Conservation (phyloP, 2,113 vertebrate species). For the Peucedramus taeniatus region DNA sequence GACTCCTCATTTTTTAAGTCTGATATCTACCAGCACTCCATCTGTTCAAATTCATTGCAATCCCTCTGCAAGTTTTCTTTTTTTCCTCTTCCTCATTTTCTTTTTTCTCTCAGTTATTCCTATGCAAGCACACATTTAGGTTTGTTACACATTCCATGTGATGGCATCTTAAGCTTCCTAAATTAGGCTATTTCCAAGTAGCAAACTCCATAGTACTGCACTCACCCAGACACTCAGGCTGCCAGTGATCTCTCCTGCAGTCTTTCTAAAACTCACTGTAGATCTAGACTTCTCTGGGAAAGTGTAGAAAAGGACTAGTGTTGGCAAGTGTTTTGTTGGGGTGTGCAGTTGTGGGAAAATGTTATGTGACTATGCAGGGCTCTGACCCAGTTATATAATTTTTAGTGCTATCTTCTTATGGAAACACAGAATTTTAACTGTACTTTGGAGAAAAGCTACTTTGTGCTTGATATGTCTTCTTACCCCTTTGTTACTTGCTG, state of each 20-base stretch:
- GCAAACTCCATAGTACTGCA: neutral
- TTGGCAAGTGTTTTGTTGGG: neutral
- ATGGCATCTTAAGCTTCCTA: neutral
- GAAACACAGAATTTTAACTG: neutral
- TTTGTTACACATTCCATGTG: neutral
- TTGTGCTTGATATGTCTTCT: neutral
- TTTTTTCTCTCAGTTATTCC: neutral
- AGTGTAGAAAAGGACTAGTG: rapidly evolving
- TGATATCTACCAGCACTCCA: neutral
- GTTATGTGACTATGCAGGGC: neutral
- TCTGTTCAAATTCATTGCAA: neutral
- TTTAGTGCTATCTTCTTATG: neutral
- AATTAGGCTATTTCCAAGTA: neutral
- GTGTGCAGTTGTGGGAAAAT: neutral
- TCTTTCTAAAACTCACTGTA: neutral
- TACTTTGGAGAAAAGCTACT: neutral
- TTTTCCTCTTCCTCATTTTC: neutral
- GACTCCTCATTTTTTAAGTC: neutral
- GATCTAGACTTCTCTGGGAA: neutral
- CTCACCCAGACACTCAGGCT: neutral
- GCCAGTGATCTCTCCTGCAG: neutral
- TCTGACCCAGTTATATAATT: neutral
- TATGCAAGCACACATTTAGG: neutral
- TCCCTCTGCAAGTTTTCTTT: neutral
- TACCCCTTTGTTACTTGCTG: neutral